Evolutionary conservation across 1,140 invertebrate genomes (phyloP), one percentile per base, ranked within the genome.

Genomic region (Brachionus koreanus): DNA sequence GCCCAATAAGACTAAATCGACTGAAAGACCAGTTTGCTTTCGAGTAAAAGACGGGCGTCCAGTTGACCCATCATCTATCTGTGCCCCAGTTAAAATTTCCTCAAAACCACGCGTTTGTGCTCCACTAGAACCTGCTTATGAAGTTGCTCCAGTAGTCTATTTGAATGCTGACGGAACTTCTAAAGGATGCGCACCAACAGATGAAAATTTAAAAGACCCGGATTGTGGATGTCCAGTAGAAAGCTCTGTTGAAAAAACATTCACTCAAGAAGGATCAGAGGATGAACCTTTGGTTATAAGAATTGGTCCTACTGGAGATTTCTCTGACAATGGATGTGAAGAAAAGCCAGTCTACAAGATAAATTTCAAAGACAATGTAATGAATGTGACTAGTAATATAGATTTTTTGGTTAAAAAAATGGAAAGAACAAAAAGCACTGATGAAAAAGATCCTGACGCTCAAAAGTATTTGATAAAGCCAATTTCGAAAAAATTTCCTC

Each of bases 321-420:
- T 42, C 12, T 19, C 16, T 37, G 65, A n/a, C n/a, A 42, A 69
- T 39, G 65, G 65, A 19, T 74, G 69, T 33, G 69, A 74, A 43
- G 42, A 43, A 46, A 74, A 43, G 25, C 69, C 69, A 74, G 69
- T 74, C 13, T 74, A 74, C 6, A 74, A 74, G 13, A 46, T 74
- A 25, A 46, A 46, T 25, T 74, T 74, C 7, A 74, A 74, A 74
- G 69, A 74, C 10, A 43, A 74, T 46, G 39, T 46, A n/a, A 74
- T 74, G 69, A 74, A 74, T 25, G 69, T 74, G 4, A 74, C 69
- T 46, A 74, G 69, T 33, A 74, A 74, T 46, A 43, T 74, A 19
- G 69, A 74, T 46, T 74, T 74, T 74, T 35, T 46, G 37, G 42
- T 74, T 3, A 74, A 46, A 74, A 74, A 74, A 46, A 49, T 74